These are phyloP conservation scores for Anthrax anthrax DNA, from an alignment of 2,888 invertebrate genomes.

Conservation along the genomic window DNA sequence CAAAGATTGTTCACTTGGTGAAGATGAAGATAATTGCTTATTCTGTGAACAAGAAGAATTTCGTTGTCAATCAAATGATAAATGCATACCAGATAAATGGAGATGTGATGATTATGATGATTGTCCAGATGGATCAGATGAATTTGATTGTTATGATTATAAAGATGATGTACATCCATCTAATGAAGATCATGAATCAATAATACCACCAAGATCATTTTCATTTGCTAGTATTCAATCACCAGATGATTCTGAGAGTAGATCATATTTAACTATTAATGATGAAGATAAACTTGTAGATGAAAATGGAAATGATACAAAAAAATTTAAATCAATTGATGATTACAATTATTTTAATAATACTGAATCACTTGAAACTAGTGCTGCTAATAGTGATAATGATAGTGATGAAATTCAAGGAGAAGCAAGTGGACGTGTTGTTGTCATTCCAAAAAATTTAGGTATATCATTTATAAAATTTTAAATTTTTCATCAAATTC, in stretches of 20 bases:
- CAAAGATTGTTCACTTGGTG: slow-evolving; percentile 35
- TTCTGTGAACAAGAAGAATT: slow-evolving; percentile 36
- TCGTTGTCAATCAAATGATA: slow-evolving; percentile 34
- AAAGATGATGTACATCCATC: slow-evolving; percentile 22
- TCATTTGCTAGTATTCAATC: slow-evolving; percentile 29
- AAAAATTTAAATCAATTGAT: neutral
- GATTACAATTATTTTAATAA: slow-evolving; percentile 11
- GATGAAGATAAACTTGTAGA: slow-evolving; percentile 16
- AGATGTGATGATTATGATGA: slow-evolving; percentile 48
- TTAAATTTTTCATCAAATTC: neutral
- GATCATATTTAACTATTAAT: slow-evolving; percentile 17
- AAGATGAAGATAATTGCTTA: slow-evolving; percentile 36
- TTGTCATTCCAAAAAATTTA: slow-evolving; percentile 11
- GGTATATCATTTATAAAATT: slow-evolving; percentile 6
- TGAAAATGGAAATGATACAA: slow-evolving; percentile 2
- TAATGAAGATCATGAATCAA: slow-evolving; percentile 3
- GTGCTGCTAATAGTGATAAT: slow-evolving; percentile 7
- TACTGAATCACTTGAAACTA: slow-evolving; percentile 8
- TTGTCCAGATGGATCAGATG: slow-evolving; percentile 48
- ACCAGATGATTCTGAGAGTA: slow-evolving; percentile 21
- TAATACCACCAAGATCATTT: slow-evolving; percentile 24
- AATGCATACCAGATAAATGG: slow-evolving; percentile 43
- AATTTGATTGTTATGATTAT: slow-evolving; percentile 37
- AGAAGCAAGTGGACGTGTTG: slow-evolving; percentile 11
- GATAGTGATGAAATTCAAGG: slow-evolving; percentile 13